Evolutionary conservation across 2,113 vertebrate species (phyloP), one percentile per base, ranked within the genome.

Genomic region (Ceyx cyanopectus): DNA sequence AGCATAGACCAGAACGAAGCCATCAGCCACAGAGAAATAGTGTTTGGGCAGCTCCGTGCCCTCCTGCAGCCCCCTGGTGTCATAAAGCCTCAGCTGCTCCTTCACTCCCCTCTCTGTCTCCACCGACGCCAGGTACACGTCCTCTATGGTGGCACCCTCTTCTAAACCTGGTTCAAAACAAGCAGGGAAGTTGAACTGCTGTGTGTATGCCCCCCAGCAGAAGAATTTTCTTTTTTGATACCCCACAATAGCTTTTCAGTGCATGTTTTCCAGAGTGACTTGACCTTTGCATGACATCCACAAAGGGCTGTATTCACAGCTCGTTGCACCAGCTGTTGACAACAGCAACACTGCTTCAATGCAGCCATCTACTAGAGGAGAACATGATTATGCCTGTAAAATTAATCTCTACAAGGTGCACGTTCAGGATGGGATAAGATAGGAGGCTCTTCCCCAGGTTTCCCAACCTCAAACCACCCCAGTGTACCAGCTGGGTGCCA

Each of bases 11-110:
- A 99, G 98, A 26, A 99, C 96, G 29, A 99, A 99, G 77, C 98
- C 99, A 8, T 99, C 99, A 0, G 98, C 99, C 43, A 99, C 98
- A 0, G 98, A 98, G 94, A 98, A 99, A 82, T 99, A 99, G 95
- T 99, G 99, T 61, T 98, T 99, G 5, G 99, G 99, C 57, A 99
- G 91, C 63, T 99, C 99, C 12, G 98, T 97, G 0, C 98, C 98
- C 5, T 98, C 98, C 26, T 98, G 98, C 41, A 99, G 98, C 1
- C 99, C 99, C 37, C 98, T 97, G 57, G 99, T 99, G 96, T 99
- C 99, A 12, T 99, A 99, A 1, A 99, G 98, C 40, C 99, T 98
- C n/a, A 99, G 70, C 97, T 99, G 99, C 15, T 99, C 99, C 95
- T 98, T 99, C 56, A 99, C 98, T 0, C 99, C 99, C 1, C 98